Evolutionary conservation across 2,113 vertebrate genomes (phyloP), one percentile per base, ranked within the genome.

Genomic region (Clarias magur): DNA sequence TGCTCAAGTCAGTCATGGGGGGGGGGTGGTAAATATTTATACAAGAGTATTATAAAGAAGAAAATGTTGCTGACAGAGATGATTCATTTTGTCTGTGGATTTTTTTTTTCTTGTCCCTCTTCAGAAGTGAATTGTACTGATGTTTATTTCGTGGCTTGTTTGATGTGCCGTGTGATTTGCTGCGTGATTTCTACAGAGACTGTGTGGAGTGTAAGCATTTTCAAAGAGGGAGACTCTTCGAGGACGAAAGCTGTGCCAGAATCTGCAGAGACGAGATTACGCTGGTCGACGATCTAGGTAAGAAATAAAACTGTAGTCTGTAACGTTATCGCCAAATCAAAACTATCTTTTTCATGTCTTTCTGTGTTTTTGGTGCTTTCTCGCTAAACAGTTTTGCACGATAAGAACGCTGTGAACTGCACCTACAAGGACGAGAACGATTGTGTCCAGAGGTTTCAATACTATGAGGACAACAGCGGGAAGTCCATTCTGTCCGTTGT

Each of bases 141-240:
- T 42, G 70, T 38, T 67, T 67, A 19, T 17, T 72, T 38, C 38
- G 15, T 67, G 1, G 11, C 25, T 7, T 25, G 62, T 21, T 11
- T 27, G 65, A 17, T 73, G 34, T 42, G 67, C 21, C 27, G 25
- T 38, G 38, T 59, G 25, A 30, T 27, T 27, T 79, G 13, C 10
- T 80, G 48, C 27, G 9, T 85, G 84, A 42, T 70, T 88, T 62
- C n/a, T 84, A 68, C 91, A 99, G 98, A 92, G 96, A 97, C 0
- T 99, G 98, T 1, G 97, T 99, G 88, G 98, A 99, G 89, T 99
- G 98, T 91, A 97, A 97, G 90, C 97, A 98, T 91, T 99, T 98
- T 89, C 93, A 96, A 72, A 95, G 97, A 15, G 98, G 98, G 11
- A 89, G 1, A 27, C 94, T 97, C 34, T 91, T 91, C n/a, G 92